These are phyloP conservation scores for Lemur catta DNA, from an alignment of 2,797 vertebrate genomes.

Conservation along the genomic window DNA sequence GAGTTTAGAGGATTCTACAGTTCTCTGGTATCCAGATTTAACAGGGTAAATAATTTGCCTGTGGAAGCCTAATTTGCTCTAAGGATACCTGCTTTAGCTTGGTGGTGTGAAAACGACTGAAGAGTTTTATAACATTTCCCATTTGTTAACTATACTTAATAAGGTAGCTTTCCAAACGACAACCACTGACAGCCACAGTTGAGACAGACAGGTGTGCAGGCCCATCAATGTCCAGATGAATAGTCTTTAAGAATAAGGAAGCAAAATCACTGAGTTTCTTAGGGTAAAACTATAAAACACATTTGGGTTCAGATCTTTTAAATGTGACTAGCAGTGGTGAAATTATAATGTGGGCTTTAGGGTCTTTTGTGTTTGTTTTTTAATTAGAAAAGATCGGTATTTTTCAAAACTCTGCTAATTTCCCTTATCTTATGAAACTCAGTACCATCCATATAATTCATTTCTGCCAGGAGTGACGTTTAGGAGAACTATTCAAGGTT, in stretches of 20 bases:
- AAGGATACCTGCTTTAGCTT: not conserved
- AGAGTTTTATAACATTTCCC: not conserved
- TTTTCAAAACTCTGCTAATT: not conserved
- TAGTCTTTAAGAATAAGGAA: not conserved
- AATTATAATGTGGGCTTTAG: not conserved
- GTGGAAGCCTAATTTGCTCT: not conserved
- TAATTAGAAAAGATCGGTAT: not conserved
- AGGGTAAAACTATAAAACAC: not conserved
- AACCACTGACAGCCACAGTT: not conserved
- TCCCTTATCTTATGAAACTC: not conserved
- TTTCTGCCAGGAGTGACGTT: not conserved
- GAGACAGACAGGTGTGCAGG: not conserved
- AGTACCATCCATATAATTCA: not conserved
- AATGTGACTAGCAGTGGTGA: not conserved
- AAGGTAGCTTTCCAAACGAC: not conserved
- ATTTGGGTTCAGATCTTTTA: not conserved
- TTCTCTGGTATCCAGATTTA: not conserved
- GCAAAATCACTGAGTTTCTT: not conserved
- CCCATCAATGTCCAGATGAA: not conserved
- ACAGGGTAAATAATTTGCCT: not conserved
- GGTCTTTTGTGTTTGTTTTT: not conserved
- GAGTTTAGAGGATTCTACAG: not conserved
- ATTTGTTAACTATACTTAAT: not conserved
- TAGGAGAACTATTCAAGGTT: not conserved
- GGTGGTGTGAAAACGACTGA: not conserved